Evolutionary conservation across 2,113 vertebrate genomes (phyloP).

Genomic region (Sciurus niger): DNA sequence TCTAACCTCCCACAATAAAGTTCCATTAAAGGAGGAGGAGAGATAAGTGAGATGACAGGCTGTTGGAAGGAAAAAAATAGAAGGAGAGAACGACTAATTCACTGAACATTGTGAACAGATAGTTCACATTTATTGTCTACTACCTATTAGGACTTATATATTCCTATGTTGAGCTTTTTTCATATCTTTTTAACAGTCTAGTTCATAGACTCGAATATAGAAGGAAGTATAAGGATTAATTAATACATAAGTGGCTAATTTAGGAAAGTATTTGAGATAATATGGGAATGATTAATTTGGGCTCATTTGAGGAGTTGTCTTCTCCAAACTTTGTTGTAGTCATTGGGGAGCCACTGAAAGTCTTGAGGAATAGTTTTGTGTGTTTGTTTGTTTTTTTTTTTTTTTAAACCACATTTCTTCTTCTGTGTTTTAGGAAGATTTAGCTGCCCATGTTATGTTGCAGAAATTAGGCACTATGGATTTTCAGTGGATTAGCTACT

Average conservation of each 20-base stretch:
- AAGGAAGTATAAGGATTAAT: not conserved
- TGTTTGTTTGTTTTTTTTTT: no score
- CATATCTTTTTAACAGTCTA: not conserved
- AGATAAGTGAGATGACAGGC: not conserved
- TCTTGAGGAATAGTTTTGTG: not conserved
- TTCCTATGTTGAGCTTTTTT: not conserved
- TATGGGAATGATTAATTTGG: conserved; percentile 8
- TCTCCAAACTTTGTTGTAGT: not conserved
- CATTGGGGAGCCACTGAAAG: not conserved
- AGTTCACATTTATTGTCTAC: not conserved
- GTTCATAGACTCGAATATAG: conserved; percentile 31
- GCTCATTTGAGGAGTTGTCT: not conserved
- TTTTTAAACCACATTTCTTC: not conserved
- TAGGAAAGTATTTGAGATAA: conserved; percentile 43
- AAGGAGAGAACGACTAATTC: not conserved
- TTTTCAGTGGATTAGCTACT: not conserved
- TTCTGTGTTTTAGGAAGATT: conserved; percentile 22
- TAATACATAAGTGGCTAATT: not conserved
- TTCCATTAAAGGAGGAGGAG: not conserved
- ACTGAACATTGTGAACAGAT: not conserved
- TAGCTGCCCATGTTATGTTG: not conserved
- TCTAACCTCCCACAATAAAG: not conserved
- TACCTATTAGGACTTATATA: not conserved
- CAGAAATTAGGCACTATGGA: not conserved
- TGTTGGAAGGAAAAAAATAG: conserved; percentile 1